Evolutionary conservation across 1,140 invertebrate species (phyloP).

Genomic region (Pteromalus puparum): DNA sequence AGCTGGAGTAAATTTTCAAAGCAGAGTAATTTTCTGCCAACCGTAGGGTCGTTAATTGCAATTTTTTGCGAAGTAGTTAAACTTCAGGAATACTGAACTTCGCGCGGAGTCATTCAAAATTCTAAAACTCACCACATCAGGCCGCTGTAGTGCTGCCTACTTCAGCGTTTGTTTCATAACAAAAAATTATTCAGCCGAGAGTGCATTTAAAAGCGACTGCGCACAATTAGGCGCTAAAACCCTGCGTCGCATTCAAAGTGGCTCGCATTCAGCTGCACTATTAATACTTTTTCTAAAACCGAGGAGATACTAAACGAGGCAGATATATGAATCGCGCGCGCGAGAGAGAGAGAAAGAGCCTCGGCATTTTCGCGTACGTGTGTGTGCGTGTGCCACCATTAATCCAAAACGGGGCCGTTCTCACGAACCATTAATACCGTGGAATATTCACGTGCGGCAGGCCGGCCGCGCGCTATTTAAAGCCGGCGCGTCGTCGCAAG

Average conservation of each 20-base stretch:
- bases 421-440: constrained; percentile 64
- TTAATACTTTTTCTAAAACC: not conserved
- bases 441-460: constrained; percentile 53
- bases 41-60: too few relatives aligned
- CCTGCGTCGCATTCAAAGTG: not conserved
- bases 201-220: too few relatives aligned
- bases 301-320: not conserved
- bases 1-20: not conserved
- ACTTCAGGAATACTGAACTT: too few relatives aligned
- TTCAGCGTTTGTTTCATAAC: not conserved
- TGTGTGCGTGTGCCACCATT: constrained; percentile 52
- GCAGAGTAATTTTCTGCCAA: not conserved
- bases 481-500: constrained; percentile 46
- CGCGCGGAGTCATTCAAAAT: too few relatives aligned
- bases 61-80: too few relatives aligned
- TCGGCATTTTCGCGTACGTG: constrained; percentile 11
- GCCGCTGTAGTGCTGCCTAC: too few relatives aligned
- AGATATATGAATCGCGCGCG: not conserved
- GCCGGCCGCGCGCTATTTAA: constrained; percentile 53
- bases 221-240: not conserved
- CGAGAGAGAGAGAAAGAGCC: not conserved
- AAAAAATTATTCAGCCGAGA: not conserved
- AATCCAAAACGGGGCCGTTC: constrained; percentile 62
- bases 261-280: not conserved
- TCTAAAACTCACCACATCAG: too few relatives aligned